Evolutionary conservation across 2,113 vertebrate genomes (phyloP).

Genomic region (Paratilapia polleni): DNA sequence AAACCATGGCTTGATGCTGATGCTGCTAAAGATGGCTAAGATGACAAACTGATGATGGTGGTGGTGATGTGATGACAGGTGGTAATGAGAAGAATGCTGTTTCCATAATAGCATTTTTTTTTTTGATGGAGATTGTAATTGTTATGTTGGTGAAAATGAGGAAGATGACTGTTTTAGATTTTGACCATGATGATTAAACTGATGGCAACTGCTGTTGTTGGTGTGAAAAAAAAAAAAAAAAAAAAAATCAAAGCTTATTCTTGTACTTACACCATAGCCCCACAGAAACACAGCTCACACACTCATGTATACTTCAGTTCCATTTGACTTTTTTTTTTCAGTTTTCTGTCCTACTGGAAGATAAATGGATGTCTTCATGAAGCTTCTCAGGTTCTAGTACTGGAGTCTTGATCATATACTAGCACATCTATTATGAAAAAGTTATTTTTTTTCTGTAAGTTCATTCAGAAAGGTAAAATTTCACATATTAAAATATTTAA

Average conservation of each 20-base stretch:
- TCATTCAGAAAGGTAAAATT: background rate
- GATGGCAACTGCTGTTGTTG: conserved; percentile 9
- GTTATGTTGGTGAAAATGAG: conserved; percentile 15
- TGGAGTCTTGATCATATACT: background rate
- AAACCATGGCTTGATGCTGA: conserved; percentile 31
- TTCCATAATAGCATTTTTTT: background rate
- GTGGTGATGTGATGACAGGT: background rate
- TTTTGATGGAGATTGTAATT: conserved; percentile 20
- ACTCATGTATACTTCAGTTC: background rate
- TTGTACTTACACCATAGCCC: background rate
- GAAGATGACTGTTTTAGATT: conserved; percentile 29
- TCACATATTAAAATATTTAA: background rate
- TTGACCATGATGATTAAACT: conserved; percentile 43
- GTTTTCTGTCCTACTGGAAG: too few relatives aligned
- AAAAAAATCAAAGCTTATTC: background rate
- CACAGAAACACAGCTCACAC: background rate
- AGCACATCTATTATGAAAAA: background rate
- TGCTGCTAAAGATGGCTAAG: conserved; percentile 31
- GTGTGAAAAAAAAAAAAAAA: background rate
- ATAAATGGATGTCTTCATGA: background rate
- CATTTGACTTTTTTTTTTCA: background rate
- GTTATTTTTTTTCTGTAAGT: accelerated
- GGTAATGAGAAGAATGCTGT: background rate
- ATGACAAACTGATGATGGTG: background rate
- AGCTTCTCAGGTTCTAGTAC: background rate